These are phyloP conservation scores for Eurosta solidaginis DNA, from an alignment of 1,140 invertebrate species.

Conservation along the genomic window DNA sequence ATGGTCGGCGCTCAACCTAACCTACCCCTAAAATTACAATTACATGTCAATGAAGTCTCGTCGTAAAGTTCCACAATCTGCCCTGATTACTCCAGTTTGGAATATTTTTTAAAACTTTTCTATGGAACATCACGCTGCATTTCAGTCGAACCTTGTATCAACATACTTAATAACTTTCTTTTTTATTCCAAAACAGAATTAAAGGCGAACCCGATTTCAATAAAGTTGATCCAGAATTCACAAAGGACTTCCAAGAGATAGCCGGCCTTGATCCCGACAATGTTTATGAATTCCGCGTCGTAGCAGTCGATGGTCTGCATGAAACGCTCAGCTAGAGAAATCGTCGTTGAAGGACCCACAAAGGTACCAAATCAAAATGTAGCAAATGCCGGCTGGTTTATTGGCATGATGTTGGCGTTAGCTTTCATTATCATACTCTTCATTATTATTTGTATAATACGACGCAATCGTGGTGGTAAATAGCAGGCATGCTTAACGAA, in stretches of 20 bases:
- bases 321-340: constrained; percentile 76
- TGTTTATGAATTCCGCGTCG: constrained; percentile 86
- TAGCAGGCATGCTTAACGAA: too few relatives aligned
- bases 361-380: constrained; percentile 77
- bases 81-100: background rate
- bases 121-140: background rate
- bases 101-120: background rate
- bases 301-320: constrained; percentile 87
- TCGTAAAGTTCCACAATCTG: background rate
- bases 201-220: constrained; percentile 73
- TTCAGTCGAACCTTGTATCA: background rate
- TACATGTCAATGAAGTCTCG: too few relatives aligned
- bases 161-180: background rate
- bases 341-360: constrained; percentile 70
- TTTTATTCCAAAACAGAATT: constrained; percentile 46
- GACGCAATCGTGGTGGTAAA: constrained; percentile 92
- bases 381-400: constrained; percentile 92
- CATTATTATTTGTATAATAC: constrained; percentile 91
- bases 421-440: constrained; percentile 89
- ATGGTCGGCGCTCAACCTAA: too few relatives aligned
- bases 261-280: constrained; percentile 82
- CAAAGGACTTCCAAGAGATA: constrained; percentile 76
- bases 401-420: constrained; percentile 94
- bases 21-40: too few relatives aligned
- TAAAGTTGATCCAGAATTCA: constrained; percentile 68